Base-by-base conservation (phyloP, 2,113 vertebrate genomes). In the Sander vitreus region DNA sequence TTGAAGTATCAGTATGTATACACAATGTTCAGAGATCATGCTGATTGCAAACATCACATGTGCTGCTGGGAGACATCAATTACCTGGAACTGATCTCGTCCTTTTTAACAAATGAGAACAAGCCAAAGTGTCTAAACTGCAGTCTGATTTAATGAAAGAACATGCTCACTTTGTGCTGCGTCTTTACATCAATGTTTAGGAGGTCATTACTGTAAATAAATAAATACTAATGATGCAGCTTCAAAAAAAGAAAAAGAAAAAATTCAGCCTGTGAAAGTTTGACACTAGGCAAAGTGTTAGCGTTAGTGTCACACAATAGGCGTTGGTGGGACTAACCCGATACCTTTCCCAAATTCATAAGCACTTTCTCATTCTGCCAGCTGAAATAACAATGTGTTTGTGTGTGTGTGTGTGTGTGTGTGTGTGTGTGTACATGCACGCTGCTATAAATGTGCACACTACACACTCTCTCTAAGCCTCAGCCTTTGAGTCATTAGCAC, bases 341-440 rank as follows among this genome's bases (percentile, higher is more conserved):
- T 68, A 76, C 66, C 63, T 68, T 76, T 45, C 66, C 36, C 36
- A 78, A 36, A 84, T 83, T 76, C 59, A 50, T 25, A 45, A 82
- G 70, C 74, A 57, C 65, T 71, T 72, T 76, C 71, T 66, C 39
- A 39, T 47, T 76, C 71, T 79, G 81, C 60, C 71, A 80, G 62
- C 73, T 77, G 57, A 84, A 77, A 83, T 72, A 83, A 76, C 53
- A 36, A 4, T 19, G 36, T 58, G 39, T 45, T 64, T 63, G 30
- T 33, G 80, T 2, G 66, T 30, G 45, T 51, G 39, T 45, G 64
- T 63, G 30, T 33, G 80, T 73, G 67, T 23, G 60, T 63, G 43
- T 47, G 63, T 50, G 54, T 47, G 25, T 54, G 19, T 9, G 4
- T 10, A 11, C 9, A 3, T 0, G 2, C 53, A 45, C 36, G 3